Base-by-base conservation (phyloP, 2,797 vertebrate genomes). In the Ceryle rudis region DNA sequence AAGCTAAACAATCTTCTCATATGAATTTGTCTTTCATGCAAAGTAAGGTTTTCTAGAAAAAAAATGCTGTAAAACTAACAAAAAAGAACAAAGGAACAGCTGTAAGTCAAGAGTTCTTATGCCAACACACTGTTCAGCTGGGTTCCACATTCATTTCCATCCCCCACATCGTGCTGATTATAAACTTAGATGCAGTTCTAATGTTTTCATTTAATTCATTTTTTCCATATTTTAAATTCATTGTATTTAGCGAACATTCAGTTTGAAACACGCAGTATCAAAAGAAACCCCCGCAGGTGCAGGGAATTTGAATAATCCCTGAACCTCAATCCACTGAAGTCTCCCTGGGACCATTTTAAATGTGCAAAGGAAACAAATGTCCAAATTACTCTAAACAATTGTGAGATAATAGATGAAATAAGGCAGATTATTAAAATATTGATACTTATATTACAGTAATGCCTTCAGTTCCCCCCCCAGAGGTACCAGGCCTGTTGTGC, bases 41-140 rank as follows among this genome's bases (percentile, higher is more conserved):
- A 94, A 97, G 87, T 91, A 95, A 93, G 95, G 77, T 94, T 96
- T 96, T 96, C 87, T 85, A 79, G 88, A 78, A 96, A 95, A 95
- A 95, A 90, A 75, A 39, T 22, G 80, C 70, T 90, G 49, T 94
- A 84, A 58, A 87, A 96, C 93, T 88, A 95, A 97, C 95, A 96
- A 93, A 96, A 95, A 88, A 91, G 84, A 97, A 95, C 95, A 96
- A 94, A 97, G 91, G 88, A 95, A 97, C 95, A 96, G 94, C 93
- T 95, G 94, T 96, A 96, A 95, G 93, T 97, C 96, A 97, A 95
- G 95, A 93, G 94, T 94, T 97, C 95, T 93, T 95, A 95, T 96
- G 97, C 92, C 94, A 96, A 95, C 85, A 95, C 77, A 86, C 81
- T 97, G 77, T 95, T 96, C 96, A 97, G 96, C 96, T 97, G 96